Evolutionary conservation across 2,797 vertebrate genomes (phyloP), one percentile per base, ranked within the genome.

Genomic region (Chiloscyllium punctatum): DNA sequence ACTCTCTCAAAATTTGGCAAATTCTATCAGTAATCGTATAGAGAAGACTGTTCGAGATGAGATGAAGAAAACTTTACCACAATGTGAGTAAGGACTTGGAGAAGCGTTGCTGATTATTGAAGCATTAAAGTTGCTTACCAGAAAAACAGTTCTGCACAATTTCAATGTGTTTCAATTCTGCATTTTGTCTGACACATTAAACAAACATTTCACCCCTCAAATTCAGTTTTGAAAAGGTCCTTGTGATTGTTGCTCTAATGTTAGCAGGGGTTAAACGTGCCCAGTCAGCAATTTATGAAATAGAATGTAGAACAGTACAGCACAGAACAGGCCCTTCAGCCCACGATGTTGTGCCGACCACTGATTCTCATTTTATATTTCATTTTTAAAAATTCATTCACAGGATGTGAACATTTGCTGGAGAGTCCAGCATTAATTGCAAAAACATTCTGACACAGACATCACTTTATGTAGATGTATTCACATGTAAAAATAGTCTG

Each of bases 11-110:
- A 96, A 98, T 21, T 97, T 99, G 96, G 98, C 98, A 97, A 97
- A 98, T 0, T 98, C 98, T 0, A 96, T 99, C 15, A 98, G 98
- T 94, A 98, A 96, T 97, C 97, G 98, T 0, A 97, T 99, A 97
- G 99, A 99, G 97, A 99, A 99, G 96, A 98, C 98, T 69, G 95
- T 99, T 5, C 98, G 99, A 0, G 99, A 99, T 0, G 99, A 99
- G 96, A 98, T 99, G 97, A 99, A 99, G 98, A 99, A 99, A 97
- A 98, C 98, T 0, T 97, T 99, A 57, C 98, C 99, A 25, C 98
- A 98, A 72, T 98, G 99, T 99, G 97, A 98, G 98, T 97, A 92
- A 27, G 0, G n/a, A 30, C 33, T 48, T 11, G n/a, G 37, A 72
- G 87, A 30, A 66, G n/a, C 95, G 30, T 72, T 57, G 30, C 53